Conservation (phyloP, 2,113 vertebrate species). For the Salminus brasiliensis region DNA sequence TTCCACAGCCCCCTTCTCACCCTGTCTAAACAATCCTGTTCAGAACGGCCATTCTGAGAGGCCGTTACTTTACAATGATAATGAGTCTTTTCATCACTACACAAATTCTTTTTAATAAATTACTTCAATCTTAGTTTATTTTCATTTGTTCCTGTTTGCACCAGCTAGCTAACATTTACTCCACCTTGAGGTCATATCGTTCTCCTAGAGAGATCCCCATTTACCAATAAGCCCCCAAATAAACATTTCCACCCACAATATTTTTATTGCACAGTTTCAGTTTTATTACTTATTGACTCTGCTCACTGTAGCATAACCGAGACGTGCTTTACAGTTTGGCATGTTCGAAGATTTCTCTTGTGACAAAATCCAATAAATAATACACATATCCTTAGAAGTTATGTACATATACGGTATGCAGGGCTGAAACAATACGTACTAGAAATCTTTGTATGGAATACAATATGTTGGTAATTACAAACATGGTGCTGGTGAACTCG, state of each 20-base stretch:
- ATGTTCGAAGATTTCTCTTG: background rate
- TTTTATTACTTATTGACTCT: constrained; percentile 46
- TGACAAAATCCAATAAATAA: constrained; percentile 35
- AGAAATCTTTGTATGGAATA: background rate
- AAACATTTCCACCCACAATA: constrained; percentile 20
- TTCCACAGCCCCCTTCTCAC: no score
- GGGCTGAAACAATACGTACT: background rate
- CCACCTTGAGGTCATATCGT: no score
- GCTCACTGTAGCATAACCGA: constrained; percentile 3
- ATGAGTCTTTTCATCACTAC: no score
- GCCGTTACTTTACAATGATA: no score
- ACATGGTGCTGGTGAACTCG: background rate
- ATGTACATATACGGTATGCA: constrained; percentile 17
- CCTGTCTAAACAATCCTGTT: no score
- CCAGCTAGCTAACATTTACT: no score
- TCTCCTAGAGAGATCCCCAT: no score
- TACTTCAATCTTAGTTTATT: no score
- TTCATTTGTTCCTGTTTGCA: no score
- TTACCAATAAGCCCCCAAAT: no score
- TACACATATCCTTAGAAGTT: background rate
- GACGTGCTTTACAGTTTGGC: background rate
- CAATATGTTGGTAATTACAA: background rate
- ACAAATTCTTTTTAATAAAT: no score
- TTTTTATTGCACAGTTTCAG: constrained; percentile 60
- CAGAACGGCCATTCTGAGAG: no score